These are phyloP conservation scores for Leuciscus waleckii DNA, from an alignment of 2,797 vertebrate species.

Conservation along the genomic window DNA sequence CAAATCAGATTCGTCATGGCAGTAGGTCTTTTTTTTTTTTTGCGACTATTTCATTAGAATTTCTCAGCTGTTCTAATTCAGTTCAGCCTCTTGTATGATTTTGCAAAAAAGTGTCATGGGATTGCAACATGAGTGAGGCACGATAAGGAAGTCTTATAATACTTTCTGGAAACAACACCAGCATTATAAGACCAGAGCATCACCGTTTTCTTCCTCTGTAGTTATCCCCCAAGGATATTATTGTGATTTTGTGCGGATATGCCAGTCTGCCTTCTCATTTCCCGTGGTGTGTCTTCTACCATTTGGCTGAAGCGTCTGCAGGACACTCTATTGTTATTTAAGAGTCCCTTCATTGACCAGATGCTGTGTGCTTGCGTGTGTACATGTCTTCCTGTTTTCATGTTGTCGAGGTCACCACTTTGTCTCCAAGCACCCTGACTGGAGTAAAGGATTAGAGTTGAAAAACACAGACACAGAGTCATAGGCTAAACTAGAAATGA, in stretches of 20 bases:
- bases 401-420: constrained; percentile 35
- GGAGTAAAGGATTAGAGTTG: neutral
- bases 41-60: neutral
- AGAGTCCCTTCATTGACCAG: constrained; percentile 39
- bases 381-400: constrained; percentile 51
- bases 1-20: constrained; percentile 41
- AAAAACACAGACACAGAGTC: constrained; percentile 11
- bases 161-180: constrained; percentile 22
- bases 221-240: constrained; percentile 35
- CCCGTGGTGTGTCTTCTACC: constrained; percentile 27
- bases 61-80: constrained; percentile 29
- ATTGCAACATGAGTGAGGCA: constrained; percentile 27
- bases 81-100: neutral
- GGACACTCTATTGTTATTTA: constrained; percentile 30
- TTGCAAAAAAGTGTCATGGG: constrained; percentile 7
- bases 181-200: neutral
- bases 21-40: constrained; percentile 1
- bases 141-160: constrained; percentile 33
- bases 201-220: constrained; percentile 1
- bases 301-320: constrained; percentile 8
- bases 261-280: constrained; percentile 49
- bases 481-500: neutral
- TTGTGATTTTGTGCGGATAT: constrained; percentile 43
- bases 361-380: constrained; percentile 26
- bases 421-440: constrained; percentile 22